Evolutionary conservation across 1,140 invertebrate species (phyloP).

Genomic region (Drosophila sechellia): DNA sequence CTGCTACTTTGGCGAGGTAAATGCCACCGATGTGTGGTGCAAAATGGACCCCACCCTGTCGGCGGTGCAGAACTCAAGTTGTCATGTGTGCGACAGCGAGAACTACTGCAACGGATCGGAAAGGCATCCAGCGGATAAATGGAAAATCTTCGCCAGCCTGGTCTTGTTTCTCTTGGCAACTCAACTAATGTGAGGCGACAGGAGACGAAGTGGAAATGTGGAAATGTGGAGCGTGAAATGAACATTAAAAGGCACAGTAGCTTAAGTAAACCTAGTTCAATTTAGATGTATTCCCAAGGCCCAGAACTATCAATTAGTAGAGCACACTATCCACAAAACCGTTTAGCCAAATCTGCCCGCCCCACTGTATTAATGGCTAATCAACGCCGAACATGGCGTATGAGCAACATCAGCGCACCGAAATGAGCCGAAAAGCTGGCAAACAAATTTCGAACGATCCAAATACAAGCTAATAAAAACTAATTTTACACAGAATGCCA

Average conservation of each 20-base stretch:
- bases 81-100: slow-evolving; percentile 73
- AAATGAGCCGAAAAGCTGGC: slow-evolving; percentile 50
- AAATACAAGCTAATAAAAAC: slow-evolving; percentile 70
- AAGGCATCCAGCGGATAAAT: slow-evolving; percentile 1
- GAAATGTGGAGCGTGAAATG: background rate
- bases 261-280: slow-evolving; percentile 31
- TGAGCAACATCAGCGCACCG: slow-evolving; percentile 21
- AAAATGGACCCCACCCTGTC: slow-evolving; percentile 68
- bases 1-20: slow-evolving; percentile 78
- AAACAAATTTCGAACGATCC: slow-evolving; percentile 39
- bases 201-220: background rate
- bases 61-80: slow-evolving; percentile 59
- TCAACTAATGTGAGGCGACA: slow-evolving; percentile 13
- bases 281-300: slow-evolving; percentile 12
- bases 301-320: background rate
- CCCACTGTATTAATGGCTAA: slow-evolving; percentile 36
- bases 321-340: background rate
- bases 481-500: slow-evolving; percentile 66
- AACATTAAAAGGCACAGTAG: slow-evolving; percentile 24
- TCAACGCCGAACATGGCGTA: slow-evolving; percentile 30
- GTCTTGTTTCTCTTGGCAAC: slow-evolving; percentile 35
- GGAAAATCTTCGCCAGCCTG: slow-evolving; percentile 42
- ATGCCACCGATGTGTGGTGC: slow-evolving; percentile 70
- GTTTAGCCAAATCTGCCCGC: slow-evolving; percentile 6
- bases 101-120: slow-evolving; percentile 66